phyloP scores from a whole-genome alignment of 2,888 invertebrate species.

The Cepaea hortensis region DNA sequence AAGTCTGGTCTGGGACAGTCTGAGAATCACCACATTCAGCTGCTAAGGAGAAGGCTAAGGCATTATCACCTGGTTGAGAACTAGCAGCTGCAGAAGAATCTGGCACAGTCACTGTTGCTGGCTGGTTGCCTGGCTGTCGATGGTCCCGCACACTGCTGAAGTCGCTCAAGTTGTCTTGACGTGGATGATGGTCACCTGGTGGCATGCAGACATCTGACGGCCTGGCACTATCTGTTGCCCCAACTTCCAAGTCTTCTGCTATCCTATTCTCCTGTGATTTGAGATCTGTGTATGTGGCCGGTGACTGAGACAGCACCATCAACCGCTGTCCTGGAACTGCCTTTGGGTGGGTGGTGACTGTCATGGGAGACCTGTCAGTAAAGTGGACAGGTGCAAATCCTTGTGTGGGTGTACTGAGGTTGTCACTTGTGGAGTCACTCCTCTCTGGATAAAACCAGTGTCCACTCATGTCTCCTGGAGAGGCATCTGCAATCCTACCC shows the following conservation, averaged over 20 bases:
- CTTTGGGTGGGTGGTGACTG: conserved; percentile 34
- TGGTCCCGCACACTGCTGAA: background rate
- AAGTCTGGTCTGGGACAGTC: background rate
- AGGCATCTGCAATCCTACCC: conserved; percentile 20
- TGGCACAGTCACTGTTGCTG: background rate
- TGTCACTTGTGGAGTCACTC: conserved; percentile 13
- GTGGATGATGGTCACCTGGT: background rate
- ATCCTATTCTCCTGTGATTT: conserved; percentile 21
- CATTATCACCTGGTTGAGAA: background rate
- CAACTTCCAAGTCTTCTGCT: conserved; percentile 3
- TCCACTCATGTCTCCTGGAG: conserved; percentile 19
- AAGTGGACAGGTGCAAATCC: conserved; percentile 39
- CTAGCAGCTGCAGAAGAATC: background rate
- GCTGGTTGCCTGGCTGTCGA: background rate
- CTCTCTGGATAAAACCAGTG: conserved; percentile 19
- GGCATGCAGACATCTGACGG: background rate
- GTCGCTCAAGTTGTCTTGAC: background rate
- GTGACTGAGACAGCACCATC: conserved; percentile 48
- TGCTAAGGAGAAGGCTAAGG: background rate
- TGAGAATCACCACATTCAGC: background rate
- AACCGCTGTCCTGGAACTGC: conserved; percentile 47
- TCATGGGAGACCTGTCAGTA: conserved; percentile 41
- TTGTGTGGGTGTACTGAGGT: conserved; percentile 33
- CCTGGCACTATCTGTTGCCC: background rate
- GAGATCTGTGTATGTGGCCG: conserved; percentile 7